Evolutionary conservation across 2,797 vertebrate genomes (phyloP), one percentile per base, ranked within the genome.

Genomic region (Falco peregrinus): DNA sequence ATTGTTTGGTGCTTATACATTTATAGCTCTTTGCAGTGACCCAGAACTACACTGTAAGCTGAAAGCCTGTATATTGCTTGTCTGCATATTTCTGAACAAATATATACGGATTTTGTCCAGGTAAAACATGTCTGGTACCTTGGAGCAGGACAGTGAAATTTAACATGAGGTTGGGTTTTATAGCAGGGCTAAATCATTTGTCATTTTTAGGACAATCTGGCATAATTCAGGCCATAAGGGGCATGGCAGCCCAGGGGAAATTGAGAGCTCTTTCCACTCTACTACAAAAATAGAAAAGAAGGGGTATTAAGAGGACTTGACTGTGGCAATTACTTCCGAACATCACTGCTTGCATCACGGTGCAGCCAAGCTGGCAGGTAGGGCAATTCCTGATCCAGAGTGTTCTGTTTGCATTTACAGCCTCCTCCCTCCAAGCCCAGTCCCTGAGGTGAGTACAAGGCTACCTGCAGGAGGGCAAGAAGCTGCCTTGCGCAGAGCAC

Each of bases 1-100:
- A 94, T 92, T 67, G 56, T 78, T 71, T 71, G 64, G 16, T 87
- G 53, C 35, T 93, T 92, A 50, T 24, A 84, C 83, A 47, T 84
- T 81, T 84, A 81, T 47, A 69, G 73, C 39, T 89, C 43, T 90
- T 79, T 59, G 29, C 71, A 74, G 63, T 54, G 89, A 90, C 75
- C 78, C 78, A 84, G 60, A 96, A 71, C 80, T 76, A 43, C 24
- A 76, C 10, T 48, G 69, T 45, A 87, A 73, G 74, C n/a, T 71
- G 83, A 83, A 89, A 45, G 54, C 57, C 67, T 60, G n/a, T 19
- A 18, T 84, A 33, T 71, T 60, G 91, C 45, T 77, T 37, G 3
- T 39, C 87, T 73, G 60, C 21, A 48, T 85, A 10, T 81, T 93
- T 89, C 84, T 78, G 69, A 77, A 47, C 48, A 89, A 89, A 84